These are phyloP conservation scores for Caenorhabditis sp. DNA, from an alignment of 2,888 invertebrate species.

Conservation along the genomic window DNA sequence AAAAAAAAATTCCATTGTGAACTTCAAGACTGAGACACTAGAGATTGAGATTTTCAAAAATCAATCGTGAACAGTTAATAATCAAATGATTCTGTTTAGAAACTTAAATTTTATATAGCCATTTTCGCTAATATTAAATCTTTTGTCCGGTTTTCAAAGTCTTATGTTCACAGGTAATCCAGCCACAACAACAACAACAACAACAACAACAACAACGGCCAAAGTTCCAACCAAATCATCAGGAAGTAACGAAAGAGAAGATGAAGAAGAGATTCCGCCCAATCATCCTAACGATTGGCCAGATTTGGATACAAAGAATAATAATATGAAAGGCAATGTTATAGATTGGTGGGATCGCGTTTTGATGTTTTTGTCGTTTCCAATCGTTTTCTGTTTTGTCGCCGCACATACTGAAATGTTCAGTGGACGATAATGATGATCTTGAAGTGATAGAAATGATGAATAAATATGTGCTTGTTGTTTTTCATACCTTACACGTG, in stretches of 20 bases:
- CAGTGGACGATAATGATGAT: background rate
- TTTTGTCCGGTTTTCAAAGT: too few species aligned
- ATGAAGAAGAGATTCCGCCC: background rate
- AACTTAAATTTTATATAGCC: too few species aligned
- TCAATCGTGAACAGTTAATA: too few species aligned
- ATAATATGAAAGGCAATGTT: background rate
- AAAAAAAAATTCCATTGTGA: too few species aligned
- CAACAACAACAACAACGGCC: background rate
- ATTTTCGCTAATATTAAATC: too few species aligned
- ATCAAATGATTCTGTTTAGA: too few species aligned
- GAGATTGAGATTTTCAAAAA: too few species aligned
- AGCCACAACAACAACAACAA: background rate
- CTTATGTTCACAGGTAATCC: too few species aligned
- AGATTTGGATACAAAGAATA: background rate
- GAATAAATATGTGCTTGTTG: background rate
- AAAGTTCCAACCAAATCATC: background rate
- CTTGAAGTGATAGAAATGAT: background rate
- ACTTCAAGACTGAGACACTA: too few species aligned
- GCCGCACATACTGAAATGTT: background rate
- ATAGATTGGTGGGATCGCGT: constrained; percentile 32
- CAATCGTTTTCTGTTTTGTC: constrained; percentile 24
- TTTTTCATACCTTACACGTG: background rate
- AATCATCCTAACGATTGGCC: background rate
- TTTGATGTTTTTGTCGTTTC: constrained; percentile 23
- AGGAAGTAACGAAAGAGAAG: background rate